Evolutionary conservation across 2,113 vertebrate species (phyloP).

Genomic region (Chamaea fasciata): DNA sequence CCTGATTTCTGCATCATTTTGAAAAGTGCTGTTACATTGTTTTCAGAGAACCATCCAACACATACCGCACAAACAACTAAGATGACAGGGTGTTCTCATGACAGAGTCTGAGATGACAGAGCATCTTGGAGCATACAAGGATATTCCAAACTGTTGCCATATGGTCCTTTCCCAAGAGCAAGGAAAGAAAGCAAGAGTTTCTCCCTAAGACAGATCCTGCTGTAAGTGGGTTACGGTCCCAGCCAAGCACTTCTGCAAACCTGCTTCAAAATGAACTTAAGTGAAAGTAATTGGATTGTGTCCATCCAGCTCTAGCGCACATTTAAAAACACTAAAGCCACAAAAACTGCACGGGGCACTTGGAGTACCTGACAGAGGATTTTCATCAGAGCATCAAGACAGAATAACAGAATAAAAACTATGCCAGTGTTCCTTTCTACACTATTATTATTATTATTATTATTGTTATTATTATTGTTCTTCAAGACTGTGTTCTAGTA

Average conservation of each 20-base stretch:
- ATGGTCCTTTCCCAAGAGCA: neutral
- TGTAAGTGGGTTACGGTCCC: neutral
- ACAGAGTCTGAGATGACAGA: neutral
- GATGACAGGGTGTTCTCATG: neutral
- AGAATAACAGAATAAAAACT: neutral
- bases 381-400: neutral
- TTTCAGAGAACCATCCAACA: neutral
- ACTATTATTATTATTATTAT: neutral
- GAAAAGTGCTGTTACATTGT: neutral
- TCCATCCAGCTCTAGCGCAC: neutral
- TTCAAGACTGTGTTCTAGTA: neutral
- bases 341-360: rapidly evolving
- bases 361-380: neutral
- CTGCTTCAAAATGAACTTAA: neutral
- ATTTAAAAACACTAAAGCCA: neutral
- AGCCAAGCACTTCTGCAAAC: neutral
- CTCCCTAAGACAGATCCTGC: neutral
- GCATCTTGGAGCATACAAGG: neutral
- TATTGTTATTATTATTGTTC: neutral
- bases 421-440: neutral
- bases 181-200: neutral
- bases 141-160: neutral
- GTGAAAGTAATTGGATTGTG: neutral
- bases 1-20: neutral
- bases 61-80: neutral